Evolutionary conservation across 2,888 invertebrate species (phyloP), one percentile per base, ranked within the genome.

Genomic region (Drosophila siamana): DNA sequence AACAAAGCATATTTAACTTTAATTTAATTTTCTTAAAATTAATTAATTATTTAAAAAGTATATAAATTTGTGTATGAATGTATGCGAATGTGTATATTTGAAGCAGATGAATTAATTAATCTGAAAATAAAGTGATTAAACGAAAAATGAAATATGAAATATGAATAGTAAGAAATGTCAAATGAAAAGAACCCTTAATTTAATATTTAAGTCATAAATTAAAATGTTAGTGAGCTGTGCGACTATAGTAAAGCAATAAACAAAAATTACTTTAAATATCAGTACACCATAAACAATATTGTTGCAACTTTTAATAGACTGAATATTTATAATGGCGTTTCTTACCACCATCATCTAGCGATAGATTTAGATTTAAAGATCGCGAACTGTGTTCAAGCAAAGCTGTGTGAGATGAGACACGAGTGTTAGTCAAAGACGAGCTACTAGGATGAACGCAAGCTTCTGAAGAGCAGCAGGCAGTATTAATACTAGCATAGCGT

Each of bases 241-340:
- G 9, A 28, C 7, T 28, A 11, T 9, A 2, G 16, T 30, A 47
- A 16, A 16, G 28, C 11, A 16, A 28, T 6, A 7, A 5, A 19
- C n/a, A 19, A n/a, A 33, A 11, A 5, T 33, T 3, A 33, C 30
- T 4, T 19, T 16, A 36, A 36, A 13, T 36, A 36, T 2, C 36
- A 11, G 30, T 3, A 7, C 36, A 38, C n/a, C 33, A 36, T 19
- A 19, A 19, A 19, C 19, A 19, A 19, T 38, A 15, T 15, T 15
- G 36, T 5, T 38, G 13, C 2, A 15, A 6, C 7, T 13, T 2
- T 7, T 36, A 65, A 59, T 46, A 91, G 50, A 91, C 83, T 22
- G 91, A 91, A 82, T 91, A 91, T 64, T 78, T 88, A 75, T 91
- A 91, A 56, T 87, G 90, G 51, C 91, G 91, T 78, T 86, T 86